Evolutionary conservation across 35 echinoderm and acorn worm genomes (phyloP).

Genomic region (Stichopus chloronotus): DNA sequence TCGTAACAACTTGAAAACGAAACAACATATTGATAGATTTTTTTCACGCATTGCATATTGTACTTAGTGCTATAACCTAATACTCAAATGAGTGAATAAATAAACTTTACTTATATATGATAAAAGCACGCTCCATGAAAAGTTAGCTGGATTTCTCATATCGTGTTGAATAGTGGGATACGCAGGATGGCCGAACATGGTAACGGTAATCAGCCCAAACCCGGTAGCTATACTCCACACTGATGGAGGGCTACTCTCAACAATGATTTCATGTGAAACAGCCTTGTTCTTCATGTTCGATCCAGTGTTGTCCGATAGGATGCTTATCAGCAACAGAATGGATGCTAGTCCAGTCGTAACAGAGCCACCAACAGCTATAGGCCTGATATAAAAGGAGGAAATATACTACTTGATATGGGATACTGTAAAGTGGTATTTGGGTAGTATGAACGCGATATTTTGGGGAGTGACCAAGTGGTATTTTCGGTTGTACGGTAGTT

Average conservation of each 20-base stretch:
- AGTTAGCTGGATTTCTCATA: conserved; percentile 1
- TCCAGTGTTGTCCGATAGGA: neutral
- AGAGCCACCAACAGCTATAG: neutral
- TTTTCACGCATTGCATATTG: no score
- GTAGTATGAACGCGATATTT: no score
- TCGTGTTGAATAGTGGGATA: conserved; percentile 46
- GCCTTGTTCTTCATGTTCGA: neutral
- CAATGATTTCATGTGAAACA: neutral
- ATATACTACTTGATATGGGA: neutral
- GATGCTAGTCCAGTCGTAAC: neutral
- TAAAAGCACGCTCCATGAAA: conserved; percentile 5
- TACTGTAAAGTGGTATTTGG: no score
- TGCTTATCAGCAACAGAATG: neutral
- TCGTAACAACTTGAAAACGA: no score
- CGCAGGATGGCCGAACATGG: neutral
- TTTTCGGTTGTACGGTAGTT: no score
- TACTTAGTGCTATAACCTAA: no score
- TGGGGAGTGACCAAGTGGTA: no score
- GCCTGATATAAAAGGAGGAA: neutral
- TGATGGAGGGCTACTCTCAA: neutral
- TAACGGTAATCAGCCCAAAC: neutral
- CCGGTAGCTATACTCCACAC: neutral
- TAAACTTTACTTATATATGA: neutral
- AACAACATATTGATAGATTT: no score
- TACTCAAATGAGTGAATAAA: neutral